A percentile compares a stretch with the other conserved stretches of the same genome.
Evolutionary conservation across 2,113 vertebrate species (phyloP).

Genomic region (Cephalopterus ornatus): DNA sequence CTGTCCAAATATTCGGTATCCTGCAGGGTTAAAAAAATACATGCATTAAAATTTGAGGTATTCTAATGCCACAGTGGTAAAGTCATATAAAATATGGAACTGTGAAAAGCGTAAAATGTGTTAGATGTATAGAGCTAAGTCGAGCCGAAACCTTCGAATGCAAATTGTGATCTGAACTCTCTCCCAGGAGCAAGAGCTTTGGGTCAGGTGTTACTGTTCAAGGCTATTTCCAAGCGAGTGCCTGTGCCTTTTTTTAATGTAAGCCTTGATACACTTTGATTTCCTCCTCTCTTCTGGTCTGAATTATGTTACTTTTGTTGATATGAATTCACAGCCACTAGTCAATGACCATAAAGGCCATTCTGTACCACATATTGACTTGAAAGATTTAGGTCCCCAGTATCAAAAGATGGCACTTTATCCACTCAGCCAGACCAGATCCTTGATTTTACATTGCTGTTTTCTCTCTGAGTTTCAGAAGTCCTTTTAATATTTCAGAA

Average conservation of each 20-base stretch:
- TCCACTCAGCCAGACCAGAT: slow-evolving; percentile 57
- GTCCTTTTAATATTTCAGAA: slow-evolving; percentile 68
- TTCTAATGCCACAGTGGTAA: not conserved
- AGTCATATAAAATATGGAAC: not conserved
- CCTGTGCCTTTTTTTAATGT: not conserved
- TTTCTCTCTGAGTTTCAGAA: slow-evolving; percentile 60
- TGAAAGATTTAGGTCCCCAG: slow-evolving; percentile 49
- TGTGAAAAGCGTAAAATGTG: not conserved
- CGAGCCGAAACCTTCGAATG: not conserved
- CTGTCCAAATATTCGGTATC: not conserved
- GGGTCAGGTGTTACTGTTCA: slow-evolving; percentile 37
- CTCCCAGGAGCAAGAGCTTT: not conserved
- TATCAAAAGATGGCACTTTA: slow-evolving; percentile 57
- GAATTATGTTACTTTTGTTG: slow-evolving; percentile 59
- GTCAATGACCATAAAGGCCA: slow-evolving; percentile 54
- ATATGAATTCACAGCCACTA: slow-evolving; percentile 48
- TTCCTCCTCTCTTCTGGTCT: slow-evolving; percentile 36
- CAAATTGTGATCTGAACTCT: slow-evolving; percentile 19
- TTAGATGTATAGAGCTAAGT: not conserved
- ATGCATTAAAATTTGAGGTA: not conserved
- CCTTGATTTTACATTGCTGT: slow-evolving; percentile 62
- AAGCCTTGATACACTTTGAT: slow-evolving; percentile 51
- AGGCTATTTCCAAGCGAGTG: not conserved
- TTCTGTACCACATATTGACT: slow-evolving; percentile 41
- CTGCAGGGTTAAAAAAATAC: not conserved